Conservation (phyloP, 1,140 invertebrate genomes). For the Eueides isabella region DNA sequence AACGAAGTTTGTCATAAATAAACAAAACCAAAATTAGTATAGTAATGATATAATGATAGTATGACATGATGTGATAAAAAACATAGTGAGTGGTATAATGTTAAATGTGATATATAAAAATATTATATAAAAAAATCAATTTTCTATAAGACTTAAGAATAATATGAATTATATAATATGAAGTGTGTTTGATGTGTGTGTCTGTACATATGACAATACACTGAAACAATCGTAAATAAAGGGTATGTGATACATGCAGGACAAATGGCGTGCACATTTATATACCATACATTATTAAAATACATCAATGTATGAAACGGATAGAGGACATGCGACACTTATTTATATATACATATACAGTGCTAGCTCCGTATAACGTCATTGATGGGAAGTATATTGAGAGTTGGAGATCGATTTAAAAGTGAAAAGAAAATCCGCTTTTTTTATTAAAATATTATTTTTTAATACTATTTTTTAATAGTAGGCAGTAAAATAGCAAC, state of each 20-base stretch:
- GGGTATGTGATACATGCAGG: background rate
- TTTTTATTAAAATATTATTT: too few species aligned
- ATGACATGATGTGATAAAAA: background rate
- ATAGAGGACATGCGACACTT: background rate
- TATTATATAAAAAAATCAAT: background rate
- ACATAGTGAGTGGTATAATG: background rate
- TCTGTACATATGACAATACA: background rate
- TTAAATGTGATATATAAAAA: background rate
- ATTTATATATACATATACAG: background rate
- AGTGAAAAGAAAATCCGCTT: too few species aligned
- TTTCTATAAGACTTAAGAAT: background rate
- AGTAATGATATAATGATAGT: background rate
- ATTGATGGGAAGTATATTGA: background rate
- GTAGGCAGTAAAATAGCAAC: too few species aligned
- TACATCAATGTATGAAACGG: background rate
- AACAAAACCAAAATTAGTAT: too few species aligned
- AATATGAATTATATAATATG: background rate
- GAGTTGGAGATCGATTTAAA: too few species aligned
- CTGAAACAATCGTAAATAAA: background rate
- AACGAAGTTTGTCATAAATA: too few species aligned
- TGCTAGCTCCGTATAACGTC: background rate
- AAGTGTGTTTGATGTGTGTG: background rate
- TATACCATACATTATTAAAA: background rate
- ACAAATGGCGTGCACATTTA: slow-evolving; percentile 1
- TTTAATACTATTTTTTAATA: too few species aligned